A percentile compares a stretch with the other conserved stretches of the same genome.
Evolutionary conservation across 2,888 invertebrate species (phyloP).

Genomic region (Hemistola chrysoprasaria): DNA sequence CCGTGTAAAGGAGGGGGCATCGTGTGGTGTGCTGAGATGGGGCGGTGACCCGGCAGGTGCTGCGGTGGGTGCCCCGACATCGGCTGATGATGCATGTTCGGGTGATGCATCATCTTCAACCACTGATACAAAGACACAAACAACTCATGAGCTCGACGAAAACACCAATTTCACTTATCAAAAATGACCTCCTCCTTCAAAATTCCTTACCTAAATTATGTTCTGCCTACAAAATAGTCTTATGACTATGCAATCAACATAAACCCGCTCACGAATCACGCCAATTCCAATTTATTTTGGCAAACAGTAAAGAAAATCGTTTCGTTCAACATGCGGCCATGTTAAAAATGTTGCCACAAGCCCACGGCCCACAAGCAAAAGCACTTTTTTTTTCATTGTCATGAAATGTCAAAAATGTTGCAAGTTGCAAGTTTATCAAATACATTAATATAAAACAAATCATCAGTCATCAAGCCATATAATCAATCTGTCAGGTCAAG

Average conservation of each 20-base stretch:
- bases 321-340: conserved; percentile 93
- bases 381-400: no score
- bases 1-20: conserved; percentile 85
- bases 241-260: conserved; percentile 59
- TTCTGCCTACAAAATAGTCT: conserved; percentile 45
- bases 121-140: conserved; percentile 61
- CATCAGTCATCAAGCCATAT: no score
- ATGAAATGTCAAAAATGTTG: no score
- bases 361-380: not conserved
- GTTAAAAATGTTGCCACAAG: conserved; percentile 80
- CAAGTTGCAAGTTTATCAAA: no score
- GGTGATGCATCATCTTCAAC: conserved; percentile 80
- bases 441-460: no score
- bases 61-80: conserved; percentile 78
- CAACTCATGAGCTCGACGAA: conserved; percentile 57
- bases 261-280: conserved; percentile 66
- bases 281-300: conserved; percentile 79
- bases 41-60: conserved; percentile 72
- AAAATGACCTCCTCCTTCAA: conserved; percentile 53
- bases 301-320: conserved; percentile 91
- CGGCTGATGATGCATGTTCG: conserved; percentile 81
- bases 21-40: conserved; percentile 82
- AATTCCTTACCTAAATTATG: conserved; percentile 59
- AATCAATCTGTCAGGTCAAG: no score
- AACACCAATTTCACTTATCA: conserved; percentile 56